Conservation (phyloP, 2,113 vertebrate species). For the Excalfactoria chinensis region DNA sequence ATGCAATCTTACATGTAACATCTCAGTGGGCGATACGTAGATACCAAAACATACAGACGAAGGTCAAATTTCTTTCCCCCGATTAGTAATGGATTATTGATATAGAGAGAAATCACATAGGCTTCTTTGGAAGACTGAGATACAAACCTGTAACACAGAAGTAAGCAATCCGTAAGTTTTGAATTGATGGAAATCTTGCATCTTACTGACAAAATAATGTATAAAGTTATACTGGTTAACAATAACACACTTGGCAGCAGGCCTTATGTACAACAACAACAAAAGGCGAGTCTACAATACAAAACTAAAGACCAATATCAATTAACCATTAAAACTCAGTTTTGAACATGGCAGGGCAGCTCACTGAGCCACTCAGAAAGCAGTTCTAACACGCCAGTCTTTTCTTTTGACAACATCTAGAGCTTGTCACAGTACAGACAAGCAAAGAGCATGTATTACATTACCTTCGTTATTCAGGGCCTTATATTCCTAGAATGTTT, state of each 20-base stretch:
- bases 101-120: slow-evolving; percentile 97
- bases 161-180: neutral
- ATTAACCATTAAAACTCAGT: neutral
- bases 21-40: slow-evolving; percentile 92
- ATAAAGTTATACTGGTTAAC: neutral
- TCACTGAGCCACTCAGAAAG: neutral
- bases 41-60: slow-evolving; percentile 94
- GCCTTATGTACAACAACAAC: neutral
- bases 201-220: neutral
- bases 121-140: slow-evolving; percentile 91
- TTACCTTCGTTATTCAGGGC: neutral
- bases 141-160: slow-evolving; percentile 83
- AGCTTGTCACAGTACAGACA: neutral
- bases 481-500: neutral
- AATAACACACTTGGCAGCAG: neutral
- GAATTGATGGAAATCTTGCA: neutral
- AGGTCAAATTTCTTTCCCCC: slow-evolving; percentile 98
- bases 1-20: slow-evolving; percentile 91
- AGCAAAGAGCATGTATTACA: neutral
- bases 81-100: slow-evolving; percentile 93
- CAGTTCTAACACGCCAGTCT: neutral
- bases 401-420: neutral
- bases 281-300: neutral
- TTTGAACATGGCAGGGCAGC: neutral
- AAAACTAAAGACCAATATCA: neutral